These are phyloP conservation scores for Dicrostonyx torquatus DNA, from an alignment of 2,797 vertebrate species.

Conservation along the genomic window DNA sequence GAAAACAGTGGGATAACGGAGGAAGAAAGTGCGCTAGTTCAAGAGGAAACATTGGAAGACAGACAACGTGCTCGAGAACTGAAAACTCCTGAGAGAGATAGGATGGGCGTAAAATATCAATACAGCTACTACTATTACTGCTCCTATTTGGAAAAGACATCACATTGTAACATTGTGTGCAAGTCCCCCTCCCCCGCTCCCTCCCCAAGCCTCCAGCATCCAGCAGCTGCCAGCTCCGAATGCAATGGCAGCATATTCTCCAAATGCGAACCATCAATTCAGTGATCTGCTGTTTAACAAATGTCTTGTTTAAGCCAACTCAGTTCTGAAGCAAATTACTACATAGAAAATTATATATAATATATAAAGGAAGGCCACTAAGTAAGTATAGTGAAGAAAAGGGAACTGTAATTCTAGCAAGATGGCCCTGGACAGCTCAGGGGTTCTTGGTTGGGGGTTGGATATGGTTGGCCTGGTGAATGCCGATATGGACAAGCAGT, in stretches of 20 bases:
- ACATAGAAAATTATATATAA: conserved; percentile 16
- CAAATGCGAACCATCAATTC: not conserved
- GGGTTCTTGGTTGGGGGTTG: not conserved
- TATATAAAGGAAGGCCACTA: not conserved
- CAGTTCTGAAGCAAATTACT: not conserved
- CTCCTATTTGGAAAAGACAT: not conserved
- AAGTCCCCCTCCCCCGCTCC: not conserved
- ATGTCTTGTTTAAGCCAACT: conserved; percentile 15
- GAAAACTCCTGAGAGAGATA: not conserved
- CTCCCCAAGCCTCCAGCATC: too few species aligned
- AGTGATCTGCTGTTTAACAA: not conserved
- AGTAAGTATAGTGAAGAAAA: not conserved
- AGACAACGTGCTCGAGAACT: not conserved
- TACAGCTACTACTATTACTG: not conserved
- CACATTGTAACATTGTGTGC: not conserved
- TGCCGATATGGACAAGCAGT: not conserved
- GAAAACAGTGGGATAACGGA: not conserved
- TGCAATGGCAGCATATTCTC: not conserved
- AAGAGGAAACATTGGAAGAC: not conserved
- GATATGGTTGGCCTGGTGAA: not conserved
- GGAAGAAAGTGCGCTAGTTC: not conserved
- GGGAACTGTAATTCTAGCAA: conserved; percentile 5
- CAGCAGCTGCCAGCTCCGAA: not conserved
- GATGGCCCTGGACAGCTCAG: not conserved
- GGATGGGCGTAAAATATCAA: not conserved